These are phyloP conservation scores for Thalassophryne amazonica DNA, from an alignment of 2,797 vertebrate genomes.

Conservation along the genomic window DNA sequence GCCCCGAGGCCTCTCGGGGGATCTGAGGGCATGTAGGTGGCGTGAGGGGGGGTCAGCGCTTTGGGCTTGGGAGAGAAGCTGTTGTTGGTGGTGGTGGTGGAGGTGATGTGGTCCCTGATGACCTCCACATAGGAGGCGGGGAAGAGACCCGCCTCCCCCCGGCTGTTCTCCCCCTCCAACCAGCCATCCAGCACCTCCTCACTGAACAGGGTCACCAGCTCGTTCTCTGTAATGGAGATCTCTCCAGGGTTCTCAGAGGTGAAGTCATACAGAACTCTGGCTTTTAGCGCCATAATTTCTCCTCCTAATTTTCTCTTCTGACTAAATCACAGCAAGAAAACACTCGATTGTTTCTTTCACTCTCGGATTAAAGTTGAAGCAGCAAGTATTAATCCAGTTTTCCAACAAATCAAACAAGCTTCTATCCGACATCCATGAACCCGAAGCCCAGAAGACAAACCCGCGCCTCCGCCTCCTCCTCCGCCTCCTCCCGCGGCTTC, in stretches of 20 bases:
- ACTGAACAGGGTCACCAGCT: constrained; percentile 88
- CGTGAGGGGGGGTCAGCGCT: constrained; percentile 47
- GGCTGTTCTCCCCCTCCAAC: constrained; percentile 91
- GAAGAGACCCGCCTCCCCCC: constrained; percentile 89
- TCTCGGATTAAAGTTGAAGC: background rate
- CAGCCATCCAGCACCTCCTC: constrained; percentile 94
- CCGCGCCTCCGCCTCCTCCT: constrained; percentile 48
- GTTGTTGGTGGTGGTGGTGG: constrained; percentile 56
- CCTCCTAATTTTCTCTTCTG: background rate
- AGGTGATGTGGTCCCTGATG: constrained; percentile 57
- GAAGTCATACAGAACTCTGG: constrained; percentile 91
- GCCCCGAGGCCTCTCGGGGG: constrained; percentile 28
- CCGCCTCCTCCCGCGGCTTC: constrained; percentile 35
- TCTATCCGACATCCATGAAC: constrained; percentile 51
- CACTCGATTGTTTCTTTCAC: background rate
- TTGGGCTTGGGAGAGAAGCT: constrained; percentile 56
- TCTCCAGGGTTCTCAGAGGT: constrained; percentile 90
- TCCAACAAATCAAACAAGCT: constrained; percentile 2
- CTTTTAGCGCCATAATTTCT: constrained; percentile 84
- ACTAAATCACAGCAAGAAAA: background rate
- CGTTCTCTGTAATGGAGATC: constrained; percentile 89
- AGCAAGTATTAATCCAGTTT: background rate
- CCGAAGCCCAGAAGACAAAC: no score
- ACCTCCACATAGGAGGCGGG: constrained; percentile 95
- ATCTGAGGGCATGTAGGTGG: constrained; percentile 24